Evolutionary conservation across 2,888 invertebrate genomes (phyloP).

Genomic region (Agrochola lychnidis): DNA sequence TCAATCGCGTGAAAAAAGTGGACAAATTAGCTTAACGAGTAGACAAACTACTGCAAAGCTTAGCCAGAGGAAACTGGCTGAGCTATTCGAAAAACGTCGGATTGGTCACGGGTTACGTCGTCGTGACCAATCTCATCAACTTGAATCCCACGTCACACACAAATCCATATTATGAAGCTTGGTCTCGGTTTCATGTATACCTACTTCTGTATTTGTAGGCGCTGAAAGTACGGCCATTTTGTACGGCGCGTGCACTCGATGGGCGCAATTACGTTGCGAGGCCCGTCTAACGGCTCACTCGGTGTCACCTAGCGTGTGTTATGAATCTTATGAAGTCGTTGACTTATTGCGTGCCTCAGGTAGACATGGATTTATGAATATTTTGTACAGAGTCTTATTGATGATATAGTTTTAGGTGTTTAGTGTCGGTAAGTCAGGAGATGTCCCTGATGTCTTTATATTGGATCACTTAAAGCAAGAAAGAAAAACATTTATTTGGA

Average conservation of each 20-base stretch:
- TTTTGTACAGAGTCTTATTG: neutral
- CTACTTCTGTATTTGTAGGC: slow-evolving; percentile 7
- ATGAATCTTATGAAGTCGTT: slow-evolving; percentile 14
- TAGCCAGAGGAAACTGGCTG: neutral
- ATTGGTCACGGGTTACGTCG: neutral
- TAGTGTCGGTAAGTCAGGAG: too few species aligned
- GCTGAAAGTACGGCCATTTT: slow-evolving; percentile 33
- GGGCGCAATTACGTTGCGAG: slow-evolving; percentile 42
- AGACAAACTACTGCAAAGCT: neutral
- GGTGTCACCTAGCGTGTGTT: slow-evolving; percentile 33
- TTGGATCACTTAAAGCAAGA: too few species aligned
- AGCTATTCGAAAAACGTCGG: neutral
- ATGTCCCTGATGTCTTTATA: neutral
- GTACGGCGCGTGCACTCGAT: slow-evolving; percentile 40
- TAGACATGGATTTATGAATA: slow-evolving; percentile 10
- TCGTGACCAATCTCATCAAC: neutral
- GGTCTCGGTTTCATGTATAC: neutral
- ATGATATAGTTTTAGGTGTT: too few species aligned
- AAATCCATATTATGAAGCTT: neutral
- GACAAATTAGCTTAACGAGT: neutral
- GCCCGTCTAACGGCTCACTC: slow-evolving; percentile 26
- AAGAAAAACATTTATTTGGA: too few species aligned
- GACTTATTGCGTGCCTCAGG: slow-evolving; percentile 27
- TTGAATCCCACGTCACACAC: neutral
- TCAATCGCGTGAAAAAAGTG: neutral